phyloP scores from a whole-genome alignment of 2,888 invertebrate genomes.

The Amorpha juglandis region DNA sequence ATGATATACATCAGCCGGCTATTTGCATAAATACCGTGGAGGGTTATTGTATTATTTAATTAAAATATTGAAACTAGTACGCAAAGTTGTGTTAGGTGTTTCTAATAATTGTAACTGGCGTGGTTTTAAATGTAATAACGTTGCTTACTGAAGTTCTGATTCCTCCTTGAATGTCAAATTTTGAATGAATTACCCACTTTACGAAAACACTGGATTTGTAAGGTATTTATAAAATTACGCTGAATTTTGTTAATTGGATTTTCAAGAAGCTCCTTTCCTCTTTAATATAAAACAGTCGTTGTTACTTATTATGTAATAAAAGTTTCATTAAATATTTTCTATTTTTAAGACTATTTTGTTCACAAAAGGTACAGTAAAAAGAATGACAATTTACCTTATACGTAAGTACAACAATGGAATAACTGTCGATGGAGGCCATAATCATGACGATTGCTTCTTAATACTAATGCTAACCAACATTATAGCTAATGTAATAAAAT shows the following conservation, averaged over 20 bases:
- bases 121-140: not conserved
- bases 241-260: not conserved
- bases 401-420: too few relatives aligned
- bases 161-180: not conserved
- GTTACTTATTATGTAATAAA: too few relatives aligned
- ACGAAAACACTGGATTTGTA: not conserved
- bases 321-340: too few relatives aligned
- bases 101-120: not conserved
- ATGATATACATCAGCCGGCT: constrained; percentile 12
- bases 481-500: too few relatives aligned
- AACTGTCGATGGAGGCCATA: too few relatives aligned
- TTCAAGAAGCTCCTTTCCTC: not conserved
- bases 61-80: constrained; percentile 17
- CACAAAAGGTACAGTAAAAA: too few relatives aligned
- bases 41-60: constrained; percentile 17
- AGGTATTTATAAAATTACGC: not conserved
- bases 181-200: not conserved
- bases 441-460: too few relatives aligned
- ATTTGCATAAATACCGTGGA: constrained; percentile 22
- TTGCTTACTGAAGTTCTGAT: not conserved
- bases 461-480: too few relatives aligned
- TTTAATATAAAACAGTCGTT: not conserved
- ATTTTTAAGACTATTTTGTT: too few relatives aligned
- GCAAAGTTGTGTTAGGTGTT: not conserved
- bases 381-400: too few relatives aligned